Conservation (phyloP, 2,888 invertebrate species). For the Strigamia crassipes region DNA sequence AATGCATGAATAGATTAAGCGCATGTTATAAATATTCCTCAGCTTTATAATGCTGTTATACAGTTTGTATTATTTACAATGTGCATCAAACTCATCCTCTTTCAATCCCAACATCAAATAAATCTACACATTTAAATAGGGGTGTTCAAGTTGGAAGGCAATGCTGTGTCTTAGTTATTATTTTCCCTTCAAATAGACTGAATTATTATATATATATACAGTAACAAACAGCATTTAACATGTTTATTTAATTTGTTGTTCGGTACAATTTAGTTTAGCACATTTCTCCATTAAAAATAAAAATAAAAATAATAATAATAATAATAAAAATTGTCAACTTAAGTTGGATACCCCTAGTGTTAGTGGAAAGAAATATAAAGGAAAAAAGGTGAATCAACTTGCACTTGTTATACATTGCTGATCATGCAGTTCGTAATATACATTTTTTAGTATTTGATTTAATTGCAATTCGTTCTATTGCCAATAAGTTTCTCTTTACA, state of each 20-base stretch:
- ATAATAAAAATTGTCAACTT: neutral
- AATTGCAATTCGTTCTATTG: no score
- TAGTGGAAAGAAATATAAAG: no score
- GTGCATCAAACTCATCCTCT: neutral
- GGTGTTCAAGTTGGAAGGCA: neutral
- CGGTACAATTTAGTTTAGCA: neutral
- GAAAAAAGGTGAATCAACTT: no score
- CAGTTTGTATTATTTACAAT: conserved; percentile 19
- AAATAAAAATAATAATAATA: neutral
- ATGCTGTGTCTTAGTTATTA: neutral
- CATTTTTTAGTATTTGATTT: no score
- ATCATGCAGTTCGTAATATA: no score
- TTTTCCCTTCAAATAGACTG: neutral
- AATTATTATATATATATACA: neutral
- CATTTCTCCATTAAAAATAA: neutral
- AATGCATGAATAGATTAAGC: conserved; percentile 40
- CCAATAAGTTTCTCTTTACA: no score
- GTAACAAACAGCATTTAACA: neutral
- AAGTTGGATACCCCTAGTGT: neutral
- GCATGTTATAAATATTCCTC: conserved; percentile 1
- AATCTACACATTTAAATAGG: neutral
- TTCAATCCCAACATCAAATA: neutral
- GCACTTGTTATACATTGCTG: no score
- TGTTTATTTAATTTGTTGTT: neutral
- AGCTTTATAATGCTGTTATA: conserved; percentile 14